Percentiles rank a stretch among this genome's conserved stretches.
Evolutionary conservation across 2,797 vertebrate genomes (phyloP).

Genomic region (Eulemur coronatus): DNA sequence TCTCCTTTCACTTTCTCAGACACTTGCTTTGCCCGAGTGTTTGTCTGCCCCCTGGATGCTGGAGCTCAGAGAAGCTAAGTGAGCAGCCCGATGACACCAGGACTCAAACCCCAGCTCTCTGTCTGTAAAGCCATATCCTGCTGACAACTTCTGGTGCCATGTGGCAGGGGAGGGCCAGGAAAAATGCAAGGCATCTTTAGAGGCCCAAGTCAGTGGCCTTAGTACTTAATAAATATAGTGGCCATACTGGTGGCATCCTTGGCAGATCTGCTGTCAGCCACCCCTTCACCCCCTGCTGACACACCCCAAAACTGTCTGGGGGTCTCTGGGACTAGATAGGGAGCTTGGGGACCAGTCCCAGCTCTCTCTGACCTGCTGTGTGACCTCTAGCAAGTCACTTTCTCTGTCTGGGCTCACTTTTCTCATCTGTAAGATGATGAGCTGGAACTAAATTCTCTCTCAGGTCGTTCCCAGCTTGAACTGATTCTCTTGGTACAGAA

Average conservation of each 20-base stretch:
- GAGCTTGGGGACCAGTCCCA: neutral
- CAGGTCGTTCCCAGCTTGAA: neutral
- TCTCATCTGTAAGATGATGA: neutral
- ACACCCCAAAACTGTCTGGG: rapidly evolving
- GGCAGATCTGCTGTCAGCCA: rapidly evolving
- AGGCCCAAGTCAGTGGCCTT: neutral
- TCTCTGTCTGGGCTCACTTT: neutral
- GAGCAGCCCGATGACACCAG: neutral
- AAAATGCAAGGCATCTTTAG: neutral
- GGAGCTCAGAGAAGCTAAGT: neutral
- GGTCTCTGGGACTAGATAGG: neutral
- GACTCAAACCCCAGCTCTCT: neutral
- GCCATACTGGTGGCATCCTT: rapidly evolving
- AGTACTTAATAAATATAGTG: neutral
- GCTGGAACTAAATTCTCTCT: neutral
- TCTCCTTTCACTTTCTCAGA: neutral
- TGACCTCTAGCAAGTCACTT: neutral
- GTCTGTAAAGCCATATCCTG: neutral
- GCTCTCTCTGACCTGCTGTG: neutral
- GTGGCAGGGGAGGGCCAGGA: neutral
- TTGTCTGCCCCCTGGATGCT: neutral
- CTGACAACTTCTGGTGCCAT: rapidly evolving
- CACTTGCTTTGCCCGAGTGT: neutral
- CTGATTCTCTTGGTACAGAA: neutral
- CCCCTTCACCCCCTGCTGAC: rapidly evolving